Conservation (phyloP, 2,888 invertebrate species). For the Octonoba sinensis region DNA sequence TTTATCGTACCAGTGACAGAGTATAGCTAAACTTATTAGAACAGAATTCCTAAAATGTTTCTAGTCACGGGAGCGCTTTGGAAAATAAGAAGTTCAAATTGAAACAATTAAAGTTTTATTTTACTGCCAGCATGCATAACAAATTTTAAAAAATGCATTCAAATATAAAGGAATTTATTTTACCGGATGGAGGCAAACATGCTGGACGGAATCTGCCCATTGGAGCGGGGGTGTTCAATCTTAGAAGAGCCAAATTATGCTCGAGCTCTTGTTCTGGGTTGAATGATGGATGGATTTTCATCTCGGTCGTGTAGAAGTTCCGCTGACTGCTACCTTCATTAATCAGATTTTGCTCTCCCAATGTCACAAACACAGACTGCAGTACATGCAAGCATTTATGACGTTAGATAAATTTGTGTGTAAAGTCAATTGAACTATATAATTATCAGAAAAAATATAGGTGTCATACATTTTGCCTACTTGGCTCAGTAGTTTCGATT, state of each 20-base stretch:
- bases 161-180: not conserved
- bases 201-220: conserved; percentile 30
- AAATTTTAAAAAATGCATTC: too few relatives aligned
- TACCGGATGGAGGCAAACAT: conserved; percentile 44
- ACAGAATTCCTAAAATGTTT: too few relatives aligned
- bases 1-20: not conserved
- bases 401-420: not conserved
- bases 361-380: conserved; percentile 41
- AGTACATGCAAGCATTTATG: not conserved
- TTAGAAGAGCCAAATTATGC: conserved; percentile 39
- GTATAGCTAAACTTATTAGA: too few relatives aligned
- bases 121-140: too few relatives aligned
- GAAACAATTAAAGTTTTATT: too few relatives aligned
- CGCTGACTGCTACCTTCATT: conserved; percentile 19
- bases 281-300: conserved; percentile 28
- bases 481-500: too few relatives aligned
- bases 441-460: too few relatives aligned
- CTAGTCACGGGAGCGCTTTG: too few relatives aligned
- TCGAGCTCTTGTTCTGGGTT: not conserved
- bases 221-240: conserved; percentile 22
- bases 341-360: conserved; percentile 37
- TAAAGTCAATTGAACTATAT: not conserved
- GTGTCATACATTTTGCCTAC: too few relatives aligned
- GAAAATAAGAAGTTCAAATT: too few relatives aligned
- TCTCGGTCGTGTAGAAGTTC: conserved; percentile 37